Base-by-base conservation (phyloP, 2,888 invertebrate genomes). In the Auanema sp. region DNA sequence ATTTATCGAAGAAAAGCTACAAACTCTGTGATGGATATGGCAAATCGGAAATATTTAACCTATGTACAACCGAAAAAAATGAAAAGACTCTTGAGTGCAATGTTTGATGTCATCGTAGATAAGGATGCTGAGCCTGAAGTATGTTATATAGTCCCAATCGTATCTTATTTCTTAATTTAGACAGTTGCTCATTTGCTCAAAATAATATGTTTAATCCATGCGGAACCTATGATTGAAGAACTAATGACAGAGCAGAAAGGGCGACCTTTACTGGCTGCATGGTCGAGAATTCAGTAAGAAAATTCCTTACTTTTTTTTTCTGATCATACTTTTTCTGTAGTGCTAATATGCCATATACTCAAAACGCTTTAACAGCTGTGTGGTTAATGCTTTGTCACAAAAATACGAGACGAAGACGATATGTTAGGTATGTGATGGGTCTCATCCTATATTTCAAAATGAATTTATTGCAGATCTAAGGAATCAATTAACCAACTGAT, bases 101-200 rank as follows among this genome's bases (percentile, higher is more conserved):
- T 47, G 21, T 47, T 47, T 21, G 47, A 47, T 21, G 47, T 47
- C 47, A 47, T 47, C 21, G 47, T 16, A 16, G 47, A 47, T 21
- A 21, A 47, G 16, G 21, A 47, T 3, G 21, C 47, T 21, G 47
- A 47, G 6, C 16, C 21, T 21, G 47, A 47, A 21, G 47, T 47
- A 47, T 47, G 47, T 47, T 47, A 18, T 21, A 47, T 10, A 5
- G 16, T 21, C 10, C 10, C 47, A 47, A 21, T 18, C 47, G 47
- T 18, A 47, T 21, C 21, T 21, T 47, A 21, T 47, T 21, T 16
- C 47, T 10, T 47, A 18, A 47, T 47, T 21, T 5, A 47, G 47
- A 21, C 21, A 5, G 21, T 47, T 5, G 21, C 47, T 16, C 47
- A 47, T 18, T 47, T 47, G 10, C 21, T 47, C 6, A 47, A 47